phyloP scores from a whole-genome alignment of 2,888 invertebrate genomes.

The Lochmaea crataegi region DNA sequence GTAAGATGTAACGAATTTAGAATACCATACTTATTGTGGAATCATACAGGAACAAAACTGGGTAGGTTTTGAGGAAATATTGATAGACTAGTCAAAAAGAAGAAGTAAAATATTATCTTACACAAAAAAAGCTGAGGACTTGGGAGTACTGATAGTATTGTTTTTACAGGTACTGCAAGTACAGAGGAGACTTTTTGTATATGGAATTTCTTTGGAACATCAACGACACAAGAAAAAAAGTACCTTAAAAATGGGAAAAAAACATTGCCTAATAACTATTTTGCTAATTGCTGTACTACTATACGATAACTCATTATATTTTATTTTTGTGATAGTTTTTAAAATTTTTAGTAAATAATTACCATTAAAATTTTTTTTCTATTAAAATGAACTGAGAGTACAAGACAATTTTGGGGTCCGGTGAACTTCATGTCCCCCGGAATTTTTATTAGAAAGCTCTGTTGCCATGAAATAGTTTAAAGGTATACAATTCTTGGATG shows the following conservation, averaged over 20 bases:
- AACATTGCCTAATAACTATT: conserved; percentile 9
- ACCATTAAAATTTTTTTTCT: not conserved
- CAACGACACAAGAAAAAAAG: conserved; percentile 31
- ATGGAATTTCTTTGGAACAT: conserved; percentile 62
- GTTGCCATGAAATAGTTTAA: too few species aligned
- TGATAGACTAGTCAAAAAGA: not conserved
- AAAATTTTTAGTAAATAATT: not conserved
- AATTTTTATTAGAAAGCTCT: too few species aligned
- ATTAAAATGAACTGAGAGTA: too few species aligned
- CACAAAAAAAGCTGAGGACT: not conserved
- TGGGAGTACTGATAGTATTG: not conserved
- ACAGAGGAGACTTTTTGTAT: conserved; percentile 64
- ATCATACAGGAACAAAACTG: conserved; percentile 48
- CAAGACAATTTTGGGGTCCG: too few species aligned
- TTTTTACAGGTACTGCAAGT: conserved; percentile 60
- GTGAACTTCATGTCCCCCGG: too few species aligned
- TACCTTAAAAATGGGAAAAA: conserved; percentile 28
- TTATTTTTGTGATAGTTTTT: not conserved
- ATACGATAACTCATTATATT: not conserved
- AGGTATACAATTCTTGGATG: too few species aligned
- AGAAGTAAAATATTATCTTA: not conserved
- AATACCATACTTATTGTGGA: conserved; percentile 51
- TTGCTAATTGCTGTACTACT: not conserved
- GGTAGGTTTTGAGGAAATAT: conserved; percentile 46
- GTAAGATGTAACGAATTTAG: conserved; percentile 46